phyloP scores from a whole-genome alignment of 2,113 vertebrate species.

The Chionodraco myersi region DNA sequence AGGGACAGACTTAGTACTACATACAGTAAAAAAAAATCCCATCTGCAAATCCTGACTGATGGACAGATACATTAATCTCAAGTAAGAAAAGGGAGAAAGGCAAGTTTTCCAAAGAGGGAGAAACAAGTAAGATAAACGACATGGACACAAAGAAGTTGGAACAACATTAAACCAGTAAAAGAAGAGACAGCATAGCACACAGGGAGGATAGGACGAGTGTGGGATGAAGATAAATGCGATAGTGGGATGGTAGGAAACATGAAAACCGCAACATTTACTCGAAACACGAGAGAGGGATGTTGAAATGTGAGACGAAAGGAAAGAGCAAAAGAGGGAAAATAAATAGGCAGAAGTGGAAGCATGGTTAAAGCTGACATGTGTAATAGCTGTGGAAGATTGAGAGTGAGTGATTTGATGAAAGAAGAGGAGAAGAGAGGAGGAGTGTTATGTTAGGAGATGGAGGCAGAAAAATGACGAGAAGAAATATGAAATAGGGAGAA shows the following conservation, averaged over 20 bases:
- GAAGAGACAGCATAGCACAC: slow-evolving; percentile 40
- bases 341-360: slow-evolving; percentile 18
- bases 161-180: slow-evolving; percentile 56
- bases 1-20: background rate
- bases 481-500: slow-evolving; percentile 28
- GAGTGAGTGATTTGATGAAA: slow-evolving; percentile 29
- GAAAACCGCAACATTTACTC: slow-evolving; percentile 33
- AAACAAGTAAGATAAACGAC: slow-evolving; percentile 45
- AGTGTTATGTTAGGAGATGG: slow-evolving; percentile 31
- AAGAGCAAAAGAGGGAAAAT: background rate
- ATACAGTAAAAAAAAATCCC: slow-evolving; percentile 8
- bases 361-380: slow-evolving; percentile 32
- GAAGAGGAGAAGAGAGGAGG: slow-evolving; percentile 24
- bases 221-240: slow-evolving; percentile 68
- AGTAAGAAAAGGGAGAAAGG: slow-evolving; percentile 21
- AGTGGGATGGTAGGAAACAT: slow-evolving; percentile 39
- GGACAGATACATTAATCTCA: slow-evolving; percentile 46
- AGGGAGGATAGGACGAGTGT: slow-evolving; percentile 41
- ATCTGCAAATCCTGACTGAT: slow-evolving; percentile 31
- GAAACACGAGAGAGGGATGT: slow-evolving; percentile 36
- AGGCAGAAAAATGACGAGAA: slow-evolving; percentile 48
- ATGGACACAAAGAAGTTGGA: slow-evolving; percentile 27
- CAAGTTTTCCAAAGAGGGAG: slow-evolving; percentile 29
- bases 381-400: slow-evolving; percentile 42
- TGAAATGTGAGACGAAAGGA: slow-evolving; percentile 17